Conservation (phyloP, 2,113 vertebrate genomes). For the Hippocampus barbouri region DNA sequence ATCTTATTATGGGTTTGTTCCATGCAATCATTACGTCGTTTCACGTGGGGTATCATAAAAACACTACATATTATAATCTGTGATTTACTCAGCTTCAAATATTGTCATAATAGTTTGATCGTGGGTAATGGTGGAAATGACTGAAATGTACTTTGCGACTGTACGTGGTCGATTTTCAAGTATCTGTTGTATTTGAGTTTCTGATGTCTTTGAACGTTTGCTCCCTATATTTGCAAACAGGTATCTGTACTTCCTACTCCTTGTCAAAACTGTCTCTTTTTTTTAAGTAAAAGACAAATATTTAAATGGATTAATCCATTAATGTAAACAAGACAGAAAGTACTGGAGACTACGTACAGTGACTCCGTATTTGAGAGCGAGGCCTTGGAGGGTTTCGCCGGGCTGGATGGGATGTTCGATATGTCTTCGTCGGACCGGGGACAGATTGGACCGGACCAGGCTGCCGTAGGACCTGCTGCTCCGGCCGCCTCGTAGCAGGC, state of each 20-base stretch:
- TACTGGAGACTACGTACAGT: conserved; percentile 48
- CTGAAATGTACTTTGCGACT: no score
- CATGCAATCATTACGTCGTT: no score
- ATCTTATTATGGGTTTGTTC: no score
- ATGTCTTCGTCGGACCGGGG: conserved; percentile 67
- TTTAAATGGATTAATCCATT: neutral
- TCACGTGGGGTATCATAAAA: no score
- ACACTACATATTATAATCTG: no score
- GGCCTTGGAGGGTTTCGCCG: conserved; percentile 83
- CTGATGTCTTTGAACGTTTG: no score
- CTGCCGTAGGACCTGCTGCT: conserved; percentile 82
- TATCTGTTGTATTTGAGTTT: no score
- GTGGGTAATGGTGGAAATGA: no score
- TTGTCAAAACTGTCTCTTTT: neutral
- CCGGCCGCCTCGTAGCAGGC: conserved; percentile 38
- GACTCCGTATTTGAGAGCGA: conserved; percentile 88
- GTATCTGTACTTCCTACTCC: neutral
- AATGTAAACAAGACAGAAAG: neutral
- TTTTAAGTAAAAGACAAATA: neutral
- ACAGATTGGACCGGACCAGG: conserved; percentile 71
- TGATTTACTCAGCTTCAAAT: no score
- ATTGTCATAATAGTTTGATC: no score
- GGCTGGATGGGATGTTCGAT: conserved; percentile 78
- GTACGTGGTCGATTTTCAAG: no score
- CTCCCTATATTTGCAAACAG: no score